Evolutionary conservation across 2,797 vertebrate species (phyloP).

Genomic region (Sciurus vulgaris): DNA sequence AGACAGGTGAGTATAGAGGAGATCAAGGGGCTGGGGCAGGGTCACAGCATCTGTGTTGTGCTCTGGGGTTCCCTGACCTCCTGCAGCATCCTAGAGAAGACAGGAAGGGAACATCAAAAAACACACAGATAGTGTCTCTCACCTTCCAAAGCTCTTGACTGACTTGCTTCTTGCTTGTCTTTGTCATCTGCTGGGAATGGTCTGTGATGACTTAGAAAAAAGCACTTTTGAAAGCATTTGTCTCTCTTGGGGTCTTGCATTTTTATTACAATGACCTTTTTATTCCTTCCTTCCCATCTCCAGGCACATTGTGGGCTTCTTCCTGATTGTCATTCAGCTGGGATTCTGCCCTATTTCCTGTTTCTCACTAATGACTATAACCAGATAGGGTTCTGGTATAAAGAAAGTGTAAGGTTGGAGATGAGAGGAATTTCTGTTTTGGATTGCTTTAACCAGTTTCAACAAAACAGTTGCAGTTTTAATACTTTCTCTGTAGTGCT

Average conservation of each 20-base stretch:
- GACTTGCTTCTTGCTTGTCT: too few relatives aligned
- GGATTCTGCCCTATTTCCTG: conserved; percentile 94
- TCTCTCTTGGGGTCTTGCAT: too few relatives aligned
- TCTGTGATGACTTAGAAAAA: too few relatives aligned
- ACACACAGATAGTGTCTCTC: neutral
- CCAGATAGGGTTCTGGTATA: conserved; percentile 90
- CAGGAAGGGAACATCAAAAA: neutral
- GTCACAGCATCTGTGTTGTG: too few relatives aligned
- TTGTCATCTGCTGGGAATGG: too few relatives aligned
- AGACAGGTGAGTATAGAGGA: too few relatives aligned
- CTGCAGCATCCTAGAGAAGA: too few relatives aligned
- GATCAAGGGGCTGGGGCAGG: too few relatives aligned
- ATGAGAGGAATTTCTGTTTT: neutral
- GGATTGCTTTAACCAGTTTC: neutral
- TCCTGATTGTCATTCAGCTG: conserved; percentile 96
- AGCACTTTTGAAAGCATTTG: too few relatives aligned
- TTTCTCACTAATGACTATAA: conserved; percentile 97
- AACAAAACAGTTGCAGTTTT: neutral
- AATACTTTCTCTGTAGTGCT: neutral
- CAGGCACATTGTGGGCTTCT: conserved; percentile 93
- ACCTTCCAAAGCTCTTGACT: conserved; percentile 71
- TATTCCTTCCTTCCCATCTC: neutral
- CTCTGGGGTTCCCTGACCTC: neutral
- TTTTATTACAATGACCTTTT: neutral
- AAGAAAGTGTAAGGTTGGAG: neutral